A percentile compares a stretch with the other conserved stretches of the same genome.
Evolutionary conservation across 2,797 vertebrate species (phyloP).

Genomic region (Telmatherina bonti): DNA sequence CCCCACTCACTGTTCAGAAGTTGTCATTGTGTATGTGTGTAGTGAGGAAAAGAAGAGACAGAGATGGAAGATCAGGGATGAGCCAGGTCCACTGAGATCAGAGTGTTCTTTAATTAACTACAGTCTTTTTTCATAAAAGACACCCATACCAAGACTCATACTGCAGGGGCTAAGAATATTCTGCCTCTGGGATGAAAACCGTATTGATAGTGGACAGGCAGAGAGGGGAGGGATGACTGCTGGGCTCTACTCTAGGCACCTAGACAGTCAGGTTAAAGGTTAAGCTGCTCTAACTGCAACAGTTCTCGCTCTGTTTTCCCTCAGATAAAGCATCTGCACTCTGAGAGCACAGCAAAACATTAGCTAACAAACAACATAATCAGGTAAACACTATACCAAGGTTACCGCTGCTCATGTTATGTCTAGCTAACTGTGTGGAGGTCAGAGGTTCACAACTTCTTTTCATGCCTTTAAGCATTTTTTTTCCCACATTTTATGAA

Average conservation of each 20-base stretch:
- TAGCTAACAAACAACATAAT: conserved; percentile 22
- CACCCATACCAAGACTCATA: conserved; percentile 50
- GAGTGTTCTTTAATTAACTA: conserved; percentile 77
- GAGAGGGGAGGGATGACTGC: conserved; percentile 27
- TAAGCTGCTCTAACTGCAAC: conserved; percentile 29
- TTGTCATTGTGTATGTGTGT: conserved; percentile 52
- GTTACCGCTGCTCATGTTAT: conserved; percentile 30
- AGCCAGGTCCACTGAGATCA: conserved; percentile 75
- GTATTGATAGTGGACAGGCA: conserved; percentile 31
- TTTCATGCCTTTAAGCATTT: conserved; percentile 39
- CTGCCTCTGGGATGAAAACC: conserved; percentile 53
- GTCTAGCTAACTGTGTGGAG: conserved; percentile 15
- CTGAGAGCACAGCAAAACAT: conserved; percentile 10
- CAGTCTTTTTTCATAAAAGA: conserved; percentile 67
- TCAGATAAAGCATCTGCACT: neutral
- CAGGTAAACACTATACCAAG: conserved; percentile 20
- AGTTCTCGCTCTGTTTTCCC: conserved; percentile 35
- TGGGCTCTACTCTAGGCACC: conserved; percentile 44
- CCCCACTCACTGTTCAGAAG: conserved; percentile 40
- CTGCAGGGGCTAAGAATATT: conserved; percentile 66
- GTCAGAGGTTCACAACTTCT: conserved; percentile 28
- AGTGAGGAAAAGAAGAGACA: conserved; percentile 26
- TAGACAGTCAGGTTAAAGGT: conserved; percentile 71
- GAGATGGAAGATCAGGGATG: conserved; percentile 68
- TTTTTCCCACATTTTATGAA: conserved; percentile 54